Percentiles rank a stretch among this genome's conserved stretches.
Conservation (phyloP, 2,797 vertebrate genomes). For the Orestias chungarensis region DNA sequence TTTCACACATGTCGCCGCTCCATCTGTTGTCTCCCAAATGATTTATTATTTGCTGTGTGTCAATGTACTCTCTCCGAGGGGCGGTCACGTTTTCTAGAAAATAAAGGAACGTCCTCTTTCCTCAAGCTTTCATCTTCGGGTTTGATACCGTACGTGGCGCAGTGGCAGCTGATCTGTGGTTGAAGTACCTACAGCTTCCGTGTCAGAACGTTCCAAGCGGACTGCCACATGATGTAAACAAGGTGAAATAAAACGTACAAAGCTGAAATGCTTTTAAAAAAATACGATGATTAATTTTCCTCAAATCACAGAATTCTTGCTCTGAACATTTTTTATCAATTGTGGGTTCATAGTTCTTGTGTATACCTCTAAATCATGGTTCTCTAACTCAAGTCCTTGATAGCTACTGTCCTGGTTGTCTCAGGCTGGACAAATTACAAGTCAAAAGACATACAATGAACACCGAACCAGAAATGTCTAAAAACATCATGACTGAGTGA, state of each 20-base stretch:
- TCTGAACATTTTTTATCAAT: not conserved
- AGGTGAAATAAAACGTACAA: conserved; percentile 38
- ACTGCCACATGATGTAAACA: conserved; percentile 56
- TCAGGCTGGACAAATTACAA: not conserved
- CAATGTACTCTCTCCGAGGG: conserved; percentile 35
- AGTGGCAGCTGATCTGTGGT: conserved; percentile 47
- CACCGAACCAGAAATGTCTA: conserved; percentile 30
- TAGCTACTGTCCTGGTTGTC: no score
- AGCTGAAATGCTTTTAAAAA: conserved; percentile 18
- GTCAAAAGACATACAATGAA: conserved; percentile 30
- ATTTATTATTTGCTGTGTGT: conserved; percentile 38
- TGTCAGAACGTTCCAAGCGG: conserved; percentile 45
- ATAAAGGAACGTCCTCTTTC: conserved; percentile 53
- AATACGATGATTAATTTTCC: conserved; percentile 10
- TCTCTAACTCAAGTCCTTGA: no score
- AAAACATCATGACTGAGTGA: conserved; percentile 57
- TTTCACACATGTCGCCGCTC: conserved; percentile 54
- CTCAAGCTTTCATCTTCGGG: conserved; percentile 56
- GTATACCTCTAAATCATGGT: not conserved
- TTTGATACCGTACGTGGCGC: conserved; percentile 35
- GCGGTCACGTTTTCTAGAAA: conserved; percentile 51
- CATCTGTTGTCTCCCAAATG: conserved; percentile 43
- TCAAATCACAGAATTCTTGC: not conserved
- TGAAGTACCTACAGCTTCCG: conserved; percentile 46
- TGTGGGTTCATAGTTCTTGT: not conserved